These are phyloP conservation scores for Dicyrtomina minuta DNA, from an alignment of 2,888 invertebrate species.

Conservation along the genomic window DNA sequence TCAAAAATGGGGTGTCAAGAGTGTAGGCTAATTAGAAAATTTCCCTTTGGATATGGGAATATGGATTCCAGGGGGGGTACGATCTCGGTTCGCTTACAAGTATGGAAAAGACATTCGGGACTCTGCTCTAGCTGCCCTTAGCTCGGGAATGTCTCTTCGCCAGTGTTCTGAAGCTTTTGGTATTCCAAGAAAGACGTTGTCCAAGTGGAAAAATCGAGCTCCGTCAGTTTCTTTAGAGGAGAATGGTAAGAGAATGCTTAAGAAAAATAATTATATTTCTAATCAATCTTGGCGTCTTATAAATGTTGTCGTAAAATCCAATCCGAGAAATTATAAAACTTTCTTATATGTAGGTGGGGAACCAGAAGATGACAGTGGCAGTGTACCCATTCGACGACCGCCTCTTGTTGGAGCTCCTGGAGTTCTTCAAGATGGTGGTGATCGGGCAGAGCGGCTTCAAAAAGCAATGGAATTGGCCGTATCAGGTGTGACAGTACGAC, in stretches of 20 bases:
- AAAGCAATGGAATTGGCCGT: conserved; percentile 52
- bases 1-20: conserved; percentile 4
- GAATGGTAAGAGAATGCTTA: conserved; percentile 24
- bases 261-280: background rate
- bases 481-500: conserved; percentile 64
- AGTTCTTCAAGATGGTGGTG: conserved; percentile 38
- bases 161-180: conserved; percentile 51
- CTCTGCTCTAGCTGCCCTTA: conserved; percentile 46
- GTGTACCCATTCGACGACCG: conserved; percentile 8
- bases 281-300: background rate
- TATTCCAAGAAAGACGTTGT: conserved; percentile 50
- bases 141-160: conserved; percentile 48
- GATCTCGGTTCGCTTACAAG: conserved; percentile 36
- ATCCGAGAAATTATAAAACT: too few relatives aligned
- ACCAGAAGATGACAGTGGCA: conserved; percentile 16
- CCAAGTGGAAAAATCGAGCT: conserved; percentile 50
- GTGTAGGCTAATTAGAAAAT: conserved; percentile 1
- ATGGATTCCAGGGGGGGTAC: conserved; percentile 20
- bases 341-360: conserved; percentile 12
- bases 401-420: background rate
- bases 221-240: conserved; percentile 22
- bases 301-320: too few relatives aligned
- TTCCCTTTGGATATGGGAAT: too few relatives aligned
- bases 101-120: conserved; percentile 49
- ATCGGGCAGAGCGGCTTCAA: conserved; percentile 50